Percentiles rank a stretch among this genome's conserved stretches.
These are phyloP conservation scores for Esox lucius DNA, from an alignment of 2,797 vertebrate species.

Conservation along the genomic window DNA sequence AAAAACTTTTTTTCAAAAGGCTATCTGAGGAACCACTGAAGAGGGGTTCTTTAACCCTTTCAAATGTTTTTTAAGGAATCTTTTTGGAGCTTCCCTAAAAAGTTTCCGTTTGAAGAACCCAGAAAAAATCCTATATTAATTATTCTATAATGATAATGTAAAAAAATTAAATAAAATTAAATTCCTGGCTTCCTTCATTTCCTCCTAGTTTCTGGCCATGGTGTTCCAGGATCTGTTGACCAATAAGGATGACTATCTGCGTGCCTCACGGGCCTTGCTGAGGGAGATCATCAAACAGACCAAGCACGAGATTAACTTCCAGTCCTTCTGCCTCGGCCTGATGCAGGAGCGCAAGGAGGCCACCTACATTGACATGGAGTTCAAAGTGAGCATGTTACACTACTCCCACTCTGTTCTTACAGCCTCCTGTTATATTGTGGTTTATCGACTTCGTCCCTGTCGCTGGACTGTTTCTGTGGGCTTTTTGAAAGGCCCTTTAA, in stretches of 20 bases:
- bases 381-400: slow-evolving; percentile 78
- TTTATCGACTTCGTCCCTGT: no score
- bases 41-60: no score
- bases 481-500: no score
- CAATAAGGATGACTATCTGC: slow-evolving; percentile 95
- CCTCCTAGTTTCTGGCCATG: slow-evolving; percentile 91
- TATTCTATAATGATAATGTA: no score
- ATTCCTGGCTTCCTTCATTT: background rate
- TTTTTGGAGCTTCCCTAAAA: no score
- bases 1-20: no score
- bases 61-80: no score
- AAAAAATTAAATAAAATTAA: no score
- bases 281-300: slow-evolving; percentile 98
- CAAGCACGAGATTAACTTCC: slow-evolving; percentile 98
- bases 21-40: no score
- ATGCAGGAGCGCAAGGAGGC: slow-evolving; percentile 97
- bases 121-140: no score
- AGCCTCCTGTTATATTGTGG: background rate
- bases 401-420: background rate
- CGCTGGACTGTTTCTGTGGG: no score
- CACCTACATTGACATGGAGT: slow-evolving; percentile 91
- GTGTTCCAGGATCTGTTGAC: slow-evolving; percentile 97
- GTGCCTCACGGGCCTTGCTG: slow-evolving; percentile 90
- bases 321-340: slow-evolving; percentile 95
- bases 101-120: no score